phyloP scores from a whole-genome alignment of 2,113 vertebrate species.

The Clarias magur region DNA sequence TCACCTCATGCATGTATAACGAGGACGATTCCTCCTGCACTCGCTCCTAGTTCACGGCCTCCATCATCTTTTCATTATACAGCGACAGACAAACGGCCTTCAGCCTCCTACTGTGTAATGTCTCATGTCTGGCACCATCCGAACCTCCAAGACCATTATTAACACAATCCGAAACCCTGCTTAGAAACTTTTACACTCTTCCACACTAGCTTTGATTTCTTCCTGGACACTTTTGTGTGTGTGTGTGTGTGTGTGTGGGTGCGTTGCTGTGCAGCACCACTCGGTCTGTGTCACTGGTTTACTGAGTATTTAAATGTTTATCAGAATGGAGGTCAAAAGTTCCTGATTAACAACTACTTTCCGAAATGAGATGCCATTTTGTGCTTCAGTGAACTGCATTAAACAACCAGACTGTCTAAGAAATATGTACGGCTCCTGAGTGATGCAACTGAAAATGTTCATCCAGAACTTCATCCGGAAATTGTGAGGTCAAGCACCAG shows the following conservation, averaged over 20 bases:
- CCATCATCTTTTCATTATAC: constrained; percentile 17
- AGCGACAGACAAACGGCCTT: background rate
- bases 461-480: too few species aligned
- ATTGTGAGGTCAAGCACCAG: too few species aligned
- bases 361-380: background rate
- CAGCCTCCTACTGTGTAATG: background rate
- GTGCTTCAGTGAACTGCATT: background rate
- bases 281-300: background rate
- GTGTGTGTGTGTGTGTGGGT: too few species aligned
- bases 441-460: too few species aligned
- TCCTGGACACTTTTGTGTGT: background rate
- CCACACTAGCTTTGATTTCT: background rate
- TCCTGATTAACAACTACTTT: background rate
- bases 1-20: constrained; percentile 8
- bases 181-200: background rate
- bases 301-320: background rate
- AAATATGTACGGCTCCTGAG: background rate
- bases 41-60: background rate
- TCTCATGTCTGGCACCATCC: background rate
- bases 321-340: background rate
- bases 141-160: background rate
- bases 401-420: background rate
- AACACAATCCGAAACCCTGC: background rate
- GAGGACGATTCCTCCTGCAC: background rate
- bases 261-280: background rate